Evolutionary conservation across 2,113 vertebrate species (phyloP).

Genomic region (Heptranchias perlo): DNA sequence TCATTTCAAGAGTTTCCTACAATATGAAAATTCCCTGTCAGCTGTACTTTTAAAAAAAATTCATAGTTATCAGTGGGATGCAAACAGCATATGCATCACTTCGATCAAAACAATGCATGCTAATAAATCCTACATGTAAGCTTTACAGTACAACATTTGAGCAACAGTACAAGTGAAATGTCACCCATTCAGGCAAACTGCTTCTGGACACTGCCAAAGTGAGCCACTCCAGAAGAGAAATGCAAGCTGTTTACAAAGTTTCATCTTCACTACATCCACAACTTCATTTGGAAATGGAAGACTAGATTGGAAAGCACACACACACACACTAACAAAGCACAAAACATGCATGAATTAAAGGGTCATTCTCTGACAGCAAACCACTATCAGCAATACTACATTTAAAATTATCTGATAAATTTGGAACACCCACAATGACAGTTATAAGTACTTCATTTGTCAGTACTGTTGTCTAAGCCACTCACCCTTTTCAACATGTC

Average conservation of each 20-base stretch:
- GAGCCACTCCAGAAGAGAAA: conserved; percentile 18
- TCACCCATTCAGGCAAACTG: not conserved
- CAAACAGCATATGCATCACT: not conserved
- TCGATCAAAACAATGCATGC: not conserved
- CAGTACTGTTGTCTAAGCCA: not conserved
- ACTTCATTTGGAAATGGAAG: not conserved
- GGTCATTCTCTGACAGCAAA: conserved; percentile 29
- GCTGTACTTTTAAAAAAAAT: not conserved
- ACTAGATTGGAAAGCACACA: not conserved
- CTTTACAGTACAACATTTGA: not conserved
- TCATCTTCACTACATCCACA: not conserved
- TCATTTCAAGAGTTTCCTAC: not conserved
- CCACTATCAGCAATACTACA: not conserved
- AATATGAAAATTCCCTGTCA: not conserved
- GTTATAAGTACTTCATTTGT: not conserved
- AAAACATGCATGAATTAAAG: conserved; percentile 6
- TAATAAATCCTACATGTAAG: not conserved
- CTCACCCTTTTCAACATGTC: not conserved
- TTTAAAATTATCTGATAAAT: not conserved
- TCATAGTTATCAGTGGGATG: not conserved
- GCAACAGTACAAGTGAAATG: not conserved
- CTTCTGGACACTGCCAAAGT: not conserved
- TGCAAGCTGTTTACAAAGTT: not conserved
- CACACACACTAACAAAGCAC: too few species aligned
- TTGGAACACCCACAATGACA: not conserved